These are phyloP conservation scores for Syngnathus scovelli DNA, from an alignment of 2,113 vertebrate species.

Conservation along the genomic window DNA sequence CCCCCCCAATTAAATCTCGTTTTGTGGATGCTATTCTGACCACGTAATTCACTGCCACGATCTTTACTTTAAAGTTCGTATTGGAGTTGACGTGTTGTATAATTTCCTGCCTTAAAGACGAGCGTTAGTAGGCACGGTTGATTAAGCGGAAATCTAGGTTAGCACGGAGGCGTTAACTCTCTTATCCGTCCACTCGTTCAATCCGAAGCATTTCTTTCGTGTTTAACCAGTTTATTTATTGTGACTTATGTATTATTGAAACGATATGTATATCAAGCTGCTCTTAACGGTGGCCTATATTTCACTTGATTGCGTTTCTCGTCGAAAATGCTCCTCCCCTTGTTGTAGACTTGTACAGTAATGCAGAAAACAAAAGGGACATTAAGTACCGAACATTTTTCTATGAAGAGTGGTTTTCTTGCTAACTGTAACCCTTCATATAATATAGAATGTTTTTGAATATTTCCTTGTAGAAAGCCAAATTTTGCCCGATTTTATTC, in stretches of 20 bases:
- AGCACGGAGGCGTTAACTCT: not conserved
- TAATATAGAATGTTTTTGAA: not conserved
- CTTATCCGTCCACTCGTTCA: not conserved
- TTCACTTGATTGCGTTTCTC: not conserved
- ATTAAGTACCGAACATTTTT: not conserved
- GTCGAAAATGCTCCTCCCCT: not conserved
- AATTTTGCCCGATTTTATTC: not conserved
- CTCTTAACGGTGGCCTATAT: not conserved
- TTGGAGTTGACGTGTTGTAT: not conserved
- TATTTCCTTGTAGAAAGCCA: not conserved
- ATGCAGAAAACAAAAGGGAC: not conserved
- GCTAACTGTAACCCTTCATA: not conserved
- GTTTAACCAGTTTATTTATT: not conserved
- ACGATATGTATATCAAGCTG: not conserved
- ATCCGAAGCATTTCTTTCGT: not conserved
- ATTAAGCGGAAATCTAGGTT: constrained; percentile 18
- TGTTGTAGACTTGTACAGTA: not conserved
- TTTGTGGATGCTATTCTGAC: not conserved
- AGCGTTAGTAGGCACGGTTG: constrained; percentile 16
- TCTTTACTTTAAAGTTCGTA: not conserved
- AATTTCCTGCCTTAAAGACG: not conserved
- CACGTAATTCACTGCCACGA: not conserved
- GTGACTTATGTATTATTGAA: not conserved
- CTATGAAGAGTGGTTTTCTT: not conserved
- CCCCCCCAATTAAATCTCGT: not conserved